Evolutionary conservation across 2,888 invertebrate species (phyloP).

Genomic region (Andrena praecox): DNA sequence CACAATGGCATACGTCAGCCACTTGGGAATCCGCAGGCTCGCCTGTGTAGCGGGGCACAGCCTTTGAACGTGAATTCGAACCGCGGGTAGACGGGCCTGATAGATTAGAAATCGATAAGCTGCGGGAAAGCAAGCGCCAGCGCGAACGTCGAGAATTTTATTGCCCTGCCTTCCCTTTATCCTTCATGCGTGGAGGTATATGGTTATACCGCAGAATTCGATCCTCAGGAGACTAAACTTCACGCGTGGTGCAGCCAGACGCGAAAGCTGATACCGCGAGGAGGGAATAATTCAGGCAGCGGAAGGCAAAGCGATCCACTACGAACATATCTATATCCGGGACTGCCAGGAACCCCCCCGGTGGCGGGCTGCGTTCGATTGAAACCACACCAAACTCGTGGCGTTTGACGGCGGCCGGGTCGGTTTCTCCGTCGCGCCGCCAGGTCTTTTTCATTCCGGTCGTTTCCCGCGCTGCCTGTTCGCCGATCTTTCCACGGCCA

Average conservation of each 20-base stretch:
- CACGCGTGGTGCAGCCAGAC: background rate
- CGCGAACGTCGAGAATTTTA: slow-evolving; percentile 6
- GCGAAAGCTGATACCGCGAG: slow-evolving; percentile 8
- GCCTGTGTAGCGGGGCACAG: slow-evolving; percentile 15
- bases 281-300: background rate
- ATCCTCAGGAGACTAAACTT: too few relatives aligned
- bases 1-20: slow-evolving; percentile 33
- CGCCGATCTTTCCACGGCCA: slow-evolving; percentile 22
- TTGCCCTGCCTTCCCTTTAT: background rate
- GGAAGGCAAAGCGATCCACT: slow-evolving; percentile 3
- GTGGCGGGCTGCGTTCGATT: background rate
- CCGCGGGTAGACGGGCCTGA: slow-evolving; percentile 25
- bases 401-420: background rate
- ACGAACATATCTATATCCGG: slow-evolving; percentile 2
- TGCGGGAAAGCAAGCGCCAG: slow-evolving; percentile 10
- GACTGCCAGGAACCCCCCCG: background rate
- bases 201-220: too few relatives aligned
- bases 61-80: slow-evolving; percentile 17
- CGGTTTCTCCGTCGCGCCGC: background rate
- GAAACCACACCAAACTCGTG: background rate
- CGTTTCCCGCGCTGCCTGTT: background rate
- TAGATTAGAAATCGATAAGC: slow-evolving; percentile 48
- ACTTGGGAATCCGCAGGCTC: slow-evolving; percentile 24
- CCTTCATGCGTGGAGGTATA: background rate
- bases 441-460: background rate